phyloP scores from a whole-genome alignment of 2,888 invertebrate species.

The Axea sp. region DNA sequence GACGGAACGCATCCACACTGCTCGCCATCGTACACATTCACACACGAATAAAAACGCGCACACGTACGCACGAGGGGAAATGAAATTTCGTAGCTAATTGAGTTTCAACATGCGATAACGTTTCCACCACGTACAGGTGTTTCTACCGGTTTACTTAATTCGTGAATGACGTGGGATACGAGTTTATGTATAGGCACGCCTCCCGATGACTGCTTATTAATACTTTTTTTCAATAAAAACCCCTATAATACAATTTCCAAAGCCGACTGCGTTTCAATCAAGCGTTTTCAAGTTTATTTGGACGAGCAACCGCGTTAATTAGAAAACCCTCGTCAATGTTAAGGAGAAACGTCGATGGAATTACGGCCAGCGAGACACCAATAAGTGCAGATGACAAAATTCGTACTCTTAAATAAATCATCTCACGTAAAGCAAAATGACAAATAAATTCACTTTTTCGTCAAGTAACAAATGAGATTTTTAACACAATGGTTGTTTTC shows the following conservation, averaged over 20 bases:
- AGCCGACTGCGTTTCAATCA: slow-evolving; percentile 56
- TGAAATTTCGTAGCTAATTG: slow-evolving; percentile 74
- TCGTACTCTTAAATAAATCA: slow-evolving; percentile 10
- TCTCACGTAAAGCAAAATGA: too few species aligned
- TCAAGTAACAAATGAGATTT: too few species aligned
- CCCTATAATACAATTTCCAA: slow-evolving; percentile 53
- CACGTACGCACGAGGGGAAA: slow-evolving; percentile 66
- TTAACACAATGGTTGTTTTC: too few species aligned
- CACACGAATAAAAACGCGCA: slow-evolving; percentile 27
- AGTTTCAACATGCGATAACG: slow-evolving; percentile 72
- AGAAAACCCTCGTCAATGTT: slow-evolving; percentile 42
- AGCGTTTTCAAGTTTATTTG: slow-evolving; percentile 51
- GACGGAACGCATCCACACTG: slow-evolving; percentile 25
- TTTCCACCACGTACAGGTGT: slow-evolving; percentile 69
- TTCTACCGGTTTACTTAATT: slow-evolving; percentile 64
- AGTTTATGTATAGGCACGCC: slow-evolving; percentile 56
- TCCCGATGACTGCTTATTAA: slow-evolving; percentile 62
- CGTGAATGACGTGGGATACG: slow-evolving; percentile 62
- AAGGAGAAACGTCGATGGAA: slow-evolving; percentile 17
- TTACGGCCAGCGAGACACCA: slow-evolving; percentile 3
- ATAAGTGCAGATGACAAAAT: slow-evolving; percentile 8
- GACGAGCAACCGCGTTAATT: slow-evolving; percentile 50
- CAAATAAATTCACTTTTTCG: too few species aligned
- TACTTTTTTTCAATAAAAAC: slow-evolving; percentile 57
- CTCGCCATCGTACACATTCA: slow-evolving; percentile 32